Evolutionary conservation across 2,888 invertebrate genomes (phyloP).

Genomic region (Drosophila phalerata): DNA sequence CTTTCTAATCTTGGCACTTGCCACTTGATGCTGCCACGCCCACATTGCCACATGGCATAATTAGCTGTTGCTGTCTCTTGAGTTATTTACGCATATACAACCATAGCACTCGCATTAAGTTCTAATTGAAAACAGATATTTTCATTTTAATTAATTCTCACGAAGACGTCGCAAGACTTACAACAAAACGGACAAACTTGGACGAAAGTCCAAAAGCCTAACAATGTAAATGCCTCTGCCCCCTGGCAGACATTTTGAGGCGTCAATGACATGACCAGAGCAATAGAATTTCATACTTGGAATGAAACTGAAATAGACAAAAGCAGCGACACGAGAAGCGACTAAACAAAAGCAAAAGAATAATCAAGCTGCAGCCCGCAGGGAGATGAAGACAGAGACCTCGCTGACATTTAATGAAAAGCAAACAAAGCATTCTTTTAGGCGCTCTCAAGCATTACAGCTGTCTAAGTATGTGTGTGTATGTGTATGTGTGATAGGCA

Average conservation of each 20-base stretch:
- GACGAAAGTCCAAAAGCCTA: constrained; percentile 36
- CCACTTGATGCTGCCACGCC: constrained; percentile 15
- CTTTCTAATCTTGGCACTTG: constrained; percentile 45
- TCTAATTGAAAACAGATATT: constrained; percentile 65
- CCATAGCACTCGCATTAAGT: constrained; percentile 42
- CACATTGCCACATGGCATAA: constrained; percentile 39
- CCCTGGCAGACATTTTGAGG: constrained; percentile 1
- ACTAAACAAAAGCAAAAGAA: constrained; percentile 28
- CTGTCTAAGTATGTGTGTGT: constrained; percentile 29
- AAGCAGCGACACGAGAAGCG: constrained; percentile 12
- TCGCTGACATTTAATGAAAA: constrained; percentile 68
- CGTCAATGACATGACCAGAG: constrained; percentile 40
- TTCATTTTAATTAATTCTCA: constrained; percentile 53
- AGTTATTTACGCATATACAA: constrained; percentile 22
- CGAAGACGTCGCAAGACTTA: constrained; percentile 19
- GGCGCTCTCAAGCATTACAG: constrained; percentile 52
- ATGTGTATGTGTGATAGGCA: constrained; percentile 12
- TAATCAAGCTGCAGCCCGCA: constrained; percentile 20
- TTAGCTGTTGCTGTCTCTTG: constrained; percentile 36
- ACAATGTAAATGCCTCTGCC: constrained; percentile 22
- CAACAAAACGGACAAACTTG: constrained; percentile 1
- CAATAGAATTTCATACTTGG: constrained; percentile 35
- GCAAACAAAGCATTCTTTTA: constrained; percentile 71
- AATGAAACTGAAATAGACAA: constrained; percentile 42
- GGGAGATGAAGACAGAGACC: constrained; percentile 10